A percentile compares a stretch with the other conserved stretches of the same genome.
These are phyloP conservation scores for Charadrius vociferus DNA, from an alignment of 2,113 vertebrate genomes.

Conservation along the genomic window DNA sequence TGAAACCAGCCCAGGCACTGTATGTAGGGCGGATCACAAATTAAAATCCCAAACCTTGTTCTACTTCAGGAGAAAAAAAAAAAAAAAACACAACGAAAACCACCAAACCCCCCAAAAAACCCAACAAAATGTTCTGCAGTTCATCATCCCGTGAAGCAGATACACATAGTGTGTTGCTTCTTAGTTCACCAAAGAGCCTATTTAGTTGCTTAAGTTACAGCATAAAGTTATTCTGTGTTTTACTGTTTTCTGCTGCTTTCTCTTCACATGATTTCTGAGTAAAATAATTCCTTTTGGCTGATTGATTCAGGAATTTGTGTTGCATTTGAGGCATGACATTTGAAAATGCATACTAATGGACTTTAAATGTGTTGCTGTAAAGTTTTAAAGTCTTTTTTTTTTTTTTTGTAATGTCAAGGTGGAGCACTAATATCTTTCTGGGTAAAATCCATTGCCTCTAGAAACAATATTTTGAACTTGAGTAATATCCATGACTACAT, in stretches of 20 bases:
- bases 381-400: neutral
- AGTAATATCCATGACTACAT: neutral
- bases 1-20: neutral
- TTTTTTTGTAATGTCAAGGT: neutral
- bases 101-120: too few species aligned
- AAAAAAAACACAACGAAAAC: too few species aligned
- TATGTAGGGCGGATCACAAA: neutral
- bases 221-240: neutral
- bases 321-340: conserved; percentile 10
- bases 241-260: neutral
- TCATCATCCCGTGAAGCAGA: neutral
- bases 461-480: conserved; percentile 26
- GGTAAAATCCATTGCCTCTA: conserved; percentile 4
- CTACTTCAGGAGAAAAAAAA: too few species aligned
- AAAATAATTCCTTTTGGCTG: conserved; percentile 45
- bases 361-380: conserved; percentile 34
- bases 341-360: conserved; percentile 18
- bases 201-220: neutral
- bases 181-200: neutral
- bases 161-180: fast-evolving
- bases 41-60: neutral
- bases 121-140: neutral
- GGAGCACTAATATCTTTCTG: neutral
- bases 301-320: conserved; percentile 55
- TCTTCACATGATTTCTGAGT: neutral